These are phyloP conservation scores for Pherbina coryleti DNA, from an alignment of 2,888 invertebrate genomes.

Conservation along the genomic window DNA sequence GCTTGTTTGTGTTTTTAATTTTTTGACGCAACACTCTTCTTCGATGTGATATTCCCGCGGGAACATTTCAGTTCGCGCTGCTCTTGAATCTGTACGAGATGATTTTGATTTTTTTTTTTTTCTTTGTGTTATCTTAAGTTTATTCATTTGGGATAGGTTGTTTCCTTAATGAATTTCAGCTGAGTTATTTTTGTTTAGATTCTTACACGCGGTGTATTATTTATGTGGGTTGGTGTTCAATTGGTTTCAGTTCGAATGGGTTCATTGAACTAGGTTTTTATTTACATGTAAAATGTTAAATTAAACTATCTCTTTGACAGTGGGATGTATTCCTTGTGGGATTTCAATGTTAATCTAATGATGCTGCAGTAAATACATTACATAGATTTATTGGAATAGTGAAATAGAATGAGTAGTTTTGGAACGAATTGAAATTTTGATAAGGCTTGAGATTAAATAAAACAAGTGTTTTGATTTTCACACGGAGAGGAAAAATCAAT, in stretches of 20 bases:
- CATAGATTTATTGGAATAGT: background rate
- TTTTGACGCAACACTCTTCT: background rate
- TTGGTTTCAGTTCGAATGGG: conserved; percentile 2
- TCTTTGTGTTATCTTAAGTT: conserved; percentile 13
- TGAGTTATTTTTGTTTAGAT: conserved; percentile 1
- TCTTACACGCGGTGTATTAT: background rate
- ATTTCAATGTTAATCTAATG: background rate
- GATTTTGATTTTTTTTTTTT: background rate
- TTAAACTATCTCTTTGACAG: background rate
- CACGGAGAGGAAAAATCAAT: too few relatives aligned
- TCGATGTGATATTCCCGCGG: background rate
- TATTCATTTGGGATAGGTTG: conserved; percentile 2
- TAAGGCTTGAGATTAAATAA: too few relatives aligned
- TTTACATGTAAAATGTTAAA: background rate
- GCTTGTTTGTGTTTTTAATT: background rate
- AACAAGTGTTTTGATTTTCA: too few relatives aligned
- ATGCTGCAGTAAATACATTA: background rate
- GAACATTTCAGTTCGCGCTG: background rate
- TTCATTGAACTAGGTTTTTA: conserved; percentile 8
- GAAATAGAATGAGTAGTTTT: background rate
- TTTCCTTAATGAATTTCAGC: conserved; percentile 13
- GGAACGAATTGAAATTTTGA: background rate
- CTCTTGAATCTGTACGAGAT: background rate
- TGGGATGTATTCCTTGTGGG: background rate
- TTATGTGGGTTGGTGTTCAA: conserved; percentile 1